phyloP scores from a whole-genome alignment of 2,113 vertebrate genomes.

The Mastomys coucha region DNA sequence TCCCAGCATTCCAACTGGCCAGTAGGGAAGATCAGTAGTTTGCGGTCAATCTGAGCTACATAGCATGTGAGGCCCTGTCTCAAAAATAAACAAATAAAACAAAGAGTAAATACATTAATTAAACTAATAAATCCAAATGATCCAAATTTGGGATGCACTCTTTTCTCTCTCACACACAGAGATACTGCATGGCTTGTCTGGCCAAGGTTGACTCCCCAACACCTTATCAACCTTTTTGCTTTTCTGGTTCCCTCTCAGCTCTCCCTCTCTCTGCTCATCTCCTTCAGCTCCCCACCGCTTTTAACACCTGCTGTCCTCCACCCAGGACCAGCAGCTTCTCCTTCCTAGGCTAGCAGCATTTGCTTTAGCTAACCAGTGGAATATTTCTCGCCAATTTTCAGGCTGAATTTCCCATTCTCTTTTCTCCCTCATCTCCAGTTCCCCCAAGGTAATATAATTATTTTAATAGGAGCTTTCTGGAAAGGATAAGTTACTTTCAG shows the following conservation, averaged over 20 bases:
- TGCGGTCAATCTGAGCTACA: not conserved
- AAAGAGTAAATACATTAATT: not conserved
- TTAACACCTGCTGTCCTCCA: not conserved
- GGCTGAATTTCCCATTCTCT: not conserved
- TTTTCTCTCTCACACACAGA: not conserved
- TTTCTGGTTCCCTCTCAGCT: not conserved
- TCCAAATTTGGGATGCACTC: not conserved
- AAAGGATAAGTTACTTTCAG: conserved; percentile 5
- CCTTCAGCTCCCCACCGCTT: not conserved
- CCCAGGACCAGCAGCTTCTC: not conserved
- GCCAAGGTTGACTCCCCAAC: not conserved
- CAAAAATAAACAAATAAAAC: not conserved
- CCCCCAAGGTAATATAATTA: conserved; percentile 1
- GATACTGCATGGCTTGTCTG: rapidly evolving
- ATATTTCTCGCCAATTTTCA: not conserved
- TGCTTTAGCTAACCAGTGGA: not conserved
- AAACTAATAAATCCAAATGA: not conserved
- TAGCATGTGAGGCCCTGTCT: not conserved
- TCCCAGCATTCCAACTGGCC: not conserved
- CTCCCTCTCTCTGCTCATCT: too few species aligned
- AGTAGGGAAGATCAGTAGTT: not conserved
- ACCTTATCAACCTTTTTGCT: not conserved
- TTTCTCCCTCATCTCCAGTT: not conserved
- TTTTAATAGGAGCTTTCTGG: conserved; percentile 33
- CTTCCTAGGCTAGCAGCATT: not conserved